phyloP scores from a whole-genome alignment of 23 tunicate species.

The Styela plicata region DNA sequence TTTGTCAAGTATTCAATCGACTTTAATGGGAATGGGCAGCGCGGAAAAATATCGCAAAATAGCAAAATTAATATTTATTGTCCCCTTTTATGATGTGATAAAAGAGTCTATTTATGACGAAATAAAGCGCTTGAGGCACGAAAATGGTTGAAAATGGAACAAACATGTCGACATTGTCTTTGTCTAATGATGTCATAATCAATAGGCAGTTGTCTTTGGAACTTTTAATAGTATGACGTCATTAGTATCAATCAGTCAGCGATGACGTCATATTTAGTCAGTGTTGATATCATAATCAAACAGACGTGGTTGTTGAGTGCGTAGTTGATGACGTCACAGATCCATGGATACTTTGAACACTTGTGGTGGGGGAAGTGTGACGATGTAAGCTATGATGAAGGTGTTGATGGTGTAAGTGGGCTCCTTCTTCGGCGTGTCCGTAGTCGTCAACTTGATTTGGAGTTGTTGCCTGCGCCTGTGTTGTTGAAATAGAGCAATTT shows the following conservation, averaged over 20 bases:
- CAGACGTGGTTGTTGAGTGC: slow-evolving; percentile 44
- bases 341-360: slow-evolving; percentile 45
- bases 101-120: not conserved
- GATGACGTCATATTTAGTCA: too few species aligned
- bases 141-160: not conserved
- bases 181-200: not conserved
- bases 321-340: slow-evolving; percentile 58
- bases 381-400: not conserved
- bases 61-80: too few species aligned
- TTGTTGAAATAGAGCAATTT: too few species aligned
- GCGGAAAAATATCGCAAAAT: too few species aligned
- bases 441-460: not conserved
- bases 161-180: not conserved
- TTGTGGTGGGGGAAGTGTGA: not conserved
- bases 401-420: not conserved
- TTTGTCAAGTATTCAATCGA: too few species aligned
- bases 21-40: too few species aligned
- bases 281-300: slow-evolving; percentile 33
- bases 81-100: not conserved
- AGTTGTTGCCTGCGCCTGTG: not conserved
- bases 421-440: not conserved
- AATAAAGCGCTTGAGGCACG: not conserved
- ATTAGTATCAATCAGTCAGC: too few species aligned
- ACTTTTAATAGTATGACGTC: not conserved
- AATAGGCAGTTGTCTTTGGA: not conserved